Conservation (phyloP, 2,113 vertebrate genomes). For the Chunga burmeisteri region DNA sequence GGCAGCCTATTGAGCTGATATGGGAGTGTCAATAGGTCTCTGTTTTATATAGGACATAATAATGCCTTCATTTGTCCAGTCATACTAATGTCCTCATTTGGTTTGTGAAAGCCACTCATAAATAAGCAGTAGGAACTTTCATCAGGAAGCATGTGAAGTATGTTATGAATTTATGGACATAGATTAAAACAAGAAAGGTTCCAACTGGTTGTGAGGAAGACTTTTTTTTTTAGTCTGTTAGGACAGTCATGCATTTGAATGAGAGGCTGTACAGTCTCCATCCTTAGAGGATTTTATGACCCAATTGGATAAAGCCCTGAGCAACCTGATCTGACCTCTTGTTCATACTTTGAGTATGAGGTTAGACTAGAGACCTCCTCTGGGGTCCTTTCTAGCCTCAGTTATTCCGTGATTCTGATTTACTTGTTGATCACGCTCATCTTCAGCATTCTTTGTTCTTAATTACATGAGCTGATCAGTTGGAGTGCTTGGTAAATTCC, state of each 20-base stretch:
- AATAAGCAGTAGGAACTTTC: not conserved
- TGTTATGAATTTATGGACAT: not conserved
- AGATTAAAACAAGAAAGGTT: not conserved
- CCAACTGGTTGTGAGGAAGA: not conserved
- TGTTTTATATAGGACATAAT: not conserved
- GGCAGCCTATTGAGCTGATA: not conserved
- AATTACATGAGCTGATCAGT: not conserved
- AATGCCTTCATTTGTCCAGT: not conserved
- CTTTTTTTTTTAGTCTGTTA: not conserved
- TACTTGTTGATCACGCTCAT: not conserved
- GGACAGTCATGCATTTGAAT: not conserved
- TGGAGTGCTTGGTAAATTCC: not conserved
- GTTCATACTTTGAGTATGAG: not conserved
- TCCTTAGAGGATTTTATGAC: not conserved
- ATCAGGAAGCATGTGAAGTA: not conserved
- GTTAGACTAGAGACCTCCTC: not conserved
- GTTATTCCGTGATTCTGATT: not conserved
- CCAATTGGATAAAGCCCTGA: not conserved
- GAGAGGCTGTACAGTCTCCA: not conserved
- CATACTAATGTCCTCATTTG: not conserved
- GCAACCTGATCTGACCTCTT: not conserved
- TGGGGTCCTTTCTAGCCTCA: not conserved
- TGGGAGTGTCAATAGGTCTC: not conserved
- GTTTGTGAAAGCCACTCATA: not conserved
- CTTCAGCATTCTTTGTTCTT: not conserved